These are phyloP conservation scores for Pterocles gutturalis DNA, from an alignment of 2,113 vertebrate species.

Conservation along the genomic window DNA sequence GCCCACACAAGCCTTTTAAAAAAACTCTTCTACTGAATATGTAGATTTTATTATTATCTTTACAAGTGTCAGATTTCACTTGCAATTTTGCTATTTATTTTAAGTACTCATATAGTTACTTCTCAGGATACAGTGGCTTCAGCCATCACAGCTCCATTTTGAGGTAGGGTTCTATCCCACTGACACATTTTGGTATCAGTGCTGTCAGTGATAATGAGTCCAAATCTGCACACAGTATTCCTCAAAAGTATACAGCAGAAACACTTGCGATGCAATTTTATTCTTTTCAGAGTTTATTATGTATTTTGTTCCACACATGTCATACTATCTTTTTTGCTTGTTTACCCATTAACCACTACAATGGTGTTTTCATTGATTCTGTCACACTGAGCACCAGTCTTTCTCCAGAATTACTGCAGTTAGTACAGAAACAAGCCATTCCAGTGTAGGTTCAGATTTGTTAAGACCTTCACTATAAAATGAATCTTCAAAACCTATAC, in stretches of 20 bases:
- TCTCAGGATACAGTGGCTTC: neutral
- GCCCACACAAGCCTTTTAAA: rapidly evolving
- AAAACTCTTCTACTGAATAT: neutral
- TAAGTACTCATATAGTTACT: neutral
- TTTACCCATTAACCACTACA: neutral
- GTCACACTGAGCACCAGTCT: neutral
- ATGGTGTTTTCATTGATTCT: neutral
- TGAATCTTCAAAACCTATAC: neutral
- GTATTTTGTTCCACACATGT: neutral
- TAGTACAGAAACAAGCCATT: neutral
- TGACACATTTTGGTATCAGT: neutral
- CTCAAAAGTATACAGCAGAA: neutral
- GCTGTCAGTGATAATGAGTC: neutral
- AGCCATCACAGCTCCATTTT: neutral
- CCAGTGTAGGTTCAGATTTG: neutral
- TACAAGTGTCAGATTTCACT: neutral
- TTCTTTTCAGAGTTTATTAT: neutral
- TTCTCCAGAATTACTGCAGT: neutral
- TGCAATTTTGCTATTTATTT: neutral
- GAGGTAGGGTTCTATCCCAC: neutral
- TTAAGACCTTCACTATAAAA: neutral
- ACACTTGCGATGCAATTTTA: neutral
- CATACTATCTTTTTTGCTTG: neutral
- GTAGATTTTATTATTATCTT: neutral
- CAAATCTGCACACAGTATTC: neutral